Base-by-base conservation (phyloP, 2,888 invertebrate species). In the Stictocephala bisonia region DNA sequence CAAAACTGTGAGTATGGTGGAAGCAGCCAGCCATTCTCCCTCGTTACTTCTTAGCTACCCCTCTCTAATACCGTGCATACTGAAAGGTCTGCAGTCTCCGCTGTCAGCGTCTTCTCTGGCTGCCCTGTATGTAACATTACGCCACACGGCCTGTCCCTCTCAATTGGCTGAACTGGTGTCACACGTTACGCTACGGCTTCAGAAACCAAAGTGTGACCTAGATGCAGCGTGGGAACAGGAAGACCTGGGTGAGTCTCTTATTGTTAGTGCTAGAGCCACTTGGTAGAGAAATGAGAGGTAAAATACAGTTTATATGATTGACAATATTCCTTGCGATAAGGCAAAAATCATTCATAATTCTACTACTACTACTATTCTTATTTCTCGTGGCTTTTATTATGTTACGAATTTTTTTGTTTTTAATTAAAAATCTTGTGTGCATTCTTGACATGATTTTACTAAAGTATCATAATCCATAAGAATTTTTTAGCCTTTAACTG, bases 171-270 rank as follows among this genome's bases (percentile, higher is more conserved):
- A 88, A 73, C 83, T 89, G 9, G 85, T 95, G 31, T 91, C 92
- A 7, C 87, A 92, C 78, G 87, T 91, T 51, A 94, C 93, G 0
- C 84, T 97, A 66, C 87, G 92, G 68, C 85, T 95, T 20, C 86
- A 90, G 80, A 90, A 92, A 69, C 96, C 97, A 0, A 91, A 91
- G 60, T 96, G 95, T 82, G 91, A 91, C 82, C 83, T 96, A 41
- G 91, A 92, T 77, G 84, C 88, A 1, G 88, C 89, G 60, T 96
- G 96, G 96, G 90, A 89, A 78, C 89, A 90, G 68, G 76, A 78
- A 73, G 76, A 79, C 69, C 68, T 96, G 44, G 84, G 84, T 78
- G 83, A 86, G 76, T 74, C 11, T 35, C 7, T 35, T 13, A 35
- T 7, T 67, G 24, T 69, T 70, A 15, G 41, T 75, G 77, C 73